Evolutionary conservation across 1,140 invertebrate species (phyloP).

Genomic region (Scaptomyza pallida): DNA sequence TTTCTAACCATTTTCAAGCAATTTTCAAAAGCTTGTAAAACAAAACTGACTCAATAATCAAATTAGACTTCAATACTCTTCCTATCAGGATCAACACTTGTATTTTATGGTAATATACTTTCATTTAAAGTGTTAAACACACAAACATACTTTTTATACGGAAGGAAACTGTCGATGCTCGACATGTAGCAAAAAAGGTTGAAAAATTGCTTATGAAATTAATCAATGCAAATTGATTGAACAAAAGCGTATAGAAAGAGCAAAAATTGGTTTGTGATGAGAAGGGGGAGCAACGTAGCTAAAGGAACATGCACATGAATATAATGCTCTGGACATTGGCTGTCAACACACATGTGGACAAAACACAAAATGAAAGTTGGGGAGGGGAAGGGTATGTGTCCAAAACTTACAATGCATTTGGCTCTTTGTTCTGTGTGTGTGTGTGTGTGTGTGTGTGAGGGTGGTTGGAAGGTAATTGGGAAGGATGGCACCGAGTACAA

Average conservation of each 20-base stretch:
- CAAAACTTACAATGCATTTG: conserved; percentile 25
- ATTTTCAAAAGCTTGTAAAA: too few species aligned
- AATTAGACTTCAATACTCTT: too few species aligned
- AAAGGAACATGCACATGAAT: conserved; percentile 15
- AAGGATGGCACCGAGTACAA: neutral
- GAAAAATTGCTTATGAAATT: conserved; percentile 37
- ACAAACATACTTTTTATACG: too few species aligned
- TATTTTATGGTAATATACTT: too few species aligned
- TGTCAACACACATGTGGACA: conserved; percentile 21
- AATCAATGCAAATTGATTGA: conserved; percentile 56
- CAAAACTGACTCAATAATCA: too few species aligned
- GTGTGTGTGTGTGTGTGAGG: neutral
- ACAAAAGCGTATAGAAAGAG: conserved; percentile 13
- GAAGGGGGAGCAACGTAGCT: too few species aligned
- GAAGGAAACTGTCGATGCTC: neutral
- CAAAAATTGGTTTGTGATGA: too few species aligned
- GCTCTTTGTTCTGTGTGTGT: neutral
- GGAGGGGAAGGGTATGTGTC: neutral
- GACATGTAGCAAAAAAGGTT: conserved; percentile 2
- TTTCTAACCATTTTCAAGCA: too few species aligned
- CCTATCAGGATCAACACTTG: too few species aligned
- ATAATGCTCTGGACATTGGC: conserved; percentile 13
- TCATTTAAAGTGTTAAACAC: too few species aligned
- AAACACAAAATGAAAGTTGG: too few species aligned
- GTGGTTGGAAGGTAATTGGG: neutral